Percentiles rank a stretch among this genome's conserved stretches.
phyloP scores from a whole-genome alignment of 2,797 vertebrate genomes.

The Echiichthys vipera region DNA sequence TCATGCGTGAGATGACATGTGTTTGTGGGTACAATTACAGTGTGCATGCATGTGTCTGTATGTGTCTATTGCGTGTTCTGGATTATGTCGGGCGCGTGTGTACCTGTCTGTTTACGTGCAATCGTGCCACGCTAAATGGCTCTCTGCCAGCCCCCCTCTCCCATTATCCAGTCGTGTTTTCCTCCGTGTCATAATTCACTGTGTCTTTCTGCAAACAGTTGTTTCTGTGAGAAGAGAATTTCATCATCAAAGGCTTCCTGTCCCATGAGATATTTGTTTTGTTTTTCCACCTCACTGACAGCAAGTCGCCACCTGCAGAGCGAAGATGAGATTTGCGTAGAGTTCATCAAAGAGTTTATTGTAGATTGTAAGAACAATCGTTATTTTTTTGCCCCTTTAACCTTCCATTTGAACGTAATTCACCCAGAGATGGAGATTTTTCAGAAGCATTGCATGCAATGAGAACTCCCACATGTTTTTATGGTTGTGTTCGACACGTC shows the following conservation, averaged over 20 bases:
- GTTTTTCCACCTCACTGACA: constrained; percentile 59
- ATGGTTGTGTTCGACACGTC: constrained; percentile 35
- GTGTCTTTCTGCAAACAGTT: constrained; percentile 24
- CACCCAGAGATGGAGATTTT: constrained; percentile 20
- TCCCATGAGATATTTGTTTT: constrained; percentile 60
- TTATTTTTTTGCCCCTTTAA: neutral
- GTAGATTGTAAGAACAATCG: constrained; percentile 69
- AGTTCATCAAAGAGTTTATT: constrained; percentile 78
- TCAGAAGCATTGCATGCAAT: constrained; percentile 29
- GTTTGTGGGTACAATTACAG: neutral
- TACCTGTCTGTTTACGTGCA: constrained; percentile 4
- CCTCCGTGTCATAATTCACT: constrained; percentile 36
- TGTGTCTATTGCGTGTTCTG: neutral
- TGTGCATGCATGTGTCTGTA: neutral
- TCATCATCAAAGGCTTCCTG: constrained; percentile 63
- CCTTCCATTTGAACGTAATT: constrained; percentile 24
- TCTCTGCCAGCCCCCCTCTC: constrained; percentile 18
- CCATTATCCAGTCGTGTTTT: constrained; percentile 21
- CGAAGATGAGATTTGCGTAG: constrained; percentile 75
- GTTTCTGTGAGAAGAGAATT: constrained; percentile 37
- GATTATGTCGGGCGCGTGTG: neutral
- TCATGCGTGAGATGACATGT: neutral
- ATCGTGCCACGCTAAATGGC: constrained; percentile 14
- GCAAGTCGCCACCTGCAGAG: constrained; percentile 68
- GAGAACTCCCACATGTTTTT: constrained; percentile 37